phyloP scores from a whole-genome alignment of 2,888 invertebrate genomes.

The Cantharis rustica region DNA sequence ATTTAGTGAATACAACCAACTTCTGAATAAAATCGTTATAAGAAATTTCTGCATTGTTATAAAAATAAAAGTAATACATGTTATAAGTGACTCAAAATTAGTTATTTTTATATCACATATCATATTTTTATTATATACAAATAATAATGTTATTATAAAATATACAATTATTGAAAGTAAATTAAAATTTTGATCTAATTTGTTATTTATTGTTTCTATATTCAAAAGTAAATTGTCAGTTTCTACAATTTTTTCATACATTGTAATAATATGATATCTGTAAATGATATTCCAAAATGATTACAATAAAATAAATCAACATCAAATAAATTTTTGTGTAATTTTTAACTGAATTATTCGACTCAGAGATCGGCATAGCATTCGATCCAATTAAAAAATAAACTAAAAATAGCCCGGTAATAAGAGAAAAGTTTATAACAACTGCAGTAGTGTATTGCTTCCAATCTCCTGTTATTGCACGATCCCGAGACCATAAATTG shows the following conservation, averaged over 20 bases:
- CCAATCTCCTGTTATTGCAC: not conserved
- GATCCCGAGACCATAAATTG: not conserved
- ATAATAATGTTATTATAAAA: not conserved
- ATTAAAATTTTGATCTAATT: not conserved
- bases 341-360: not conserved
- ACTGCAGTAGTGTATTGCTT: not conserved
- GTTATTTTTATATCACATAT: no score
- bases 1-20: not conserved
- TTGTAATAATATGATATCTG: not conserved
- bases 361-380: no score
- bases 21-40: not conserved
- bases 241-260: not conserved
- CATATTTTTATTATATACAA: no score
- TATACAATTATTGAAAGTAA: not conserved
- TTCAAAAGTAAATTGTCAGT: not conserved
- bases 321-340: not conserved
- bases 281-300: not conserved
- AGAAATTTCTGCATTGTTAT: not conserved
- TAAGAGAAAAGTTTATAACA: not conserved
- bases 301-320: not conserved
- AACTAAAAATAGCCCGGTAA: not conserved
- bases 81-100: no score
- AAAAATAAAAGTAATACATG: not conserved
- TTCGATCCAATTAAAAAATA: no score
- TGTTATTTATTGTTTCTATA: not conserved